Evolutionary conservation across 1,140 invertebrate species (phyloP).

Genomic region (Cecropterus lyciades): DNA sequence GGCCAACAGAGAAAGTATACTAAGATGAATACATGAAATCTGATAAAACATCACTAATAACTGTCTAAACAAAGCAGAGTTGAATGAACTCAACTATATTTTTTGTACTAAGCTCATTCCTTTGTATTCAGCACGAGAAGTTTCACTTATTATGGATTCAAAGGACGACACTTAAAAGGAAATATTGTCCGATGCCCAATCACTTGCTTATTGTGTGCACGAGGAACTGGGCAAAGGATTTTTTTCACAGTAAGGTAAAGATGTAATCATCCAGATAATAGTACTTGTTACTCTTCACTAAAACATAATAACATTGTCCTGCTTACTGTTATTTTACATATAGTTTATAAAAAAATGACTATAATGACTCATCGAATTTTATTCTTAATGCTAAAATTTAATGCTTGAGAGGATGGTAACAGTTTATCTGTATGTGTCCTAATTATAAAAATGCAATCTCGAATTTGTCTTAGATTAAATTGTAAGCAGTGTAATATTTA

Average conservation of each 20-base stretch:
- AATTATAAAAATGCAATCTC: background rate
- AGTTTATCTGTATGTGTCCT: too few relatives aligned
- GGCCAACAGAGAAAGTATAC: constrained; percentile 2
- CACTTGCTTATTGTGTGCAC: constrained; percentile 55
- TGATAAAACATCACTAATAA: constrained; percentile 34
- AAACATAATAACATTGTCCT: background rate
- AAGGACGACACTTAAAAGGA: constrained; percentile 79
- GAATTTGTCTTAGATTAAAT: too few relatives aligned
- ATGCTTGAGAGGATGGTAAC: too few relatives aligned
- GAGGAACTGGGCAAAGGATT: constrained; percentile 26
- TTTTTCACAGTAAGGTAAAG: background rate
- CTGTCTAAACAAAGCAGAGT: constrained; percentile 52
- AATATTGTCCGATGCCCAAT: constrained; percentile 70
- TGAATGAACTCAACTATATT: constrained; percentile 66
- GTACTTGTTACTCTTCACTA: background rate
- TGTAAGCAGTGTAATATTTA: constrained; percentile 1
- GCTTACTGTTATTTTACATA: too few relatives aligned
- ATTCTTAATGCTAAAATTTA: too few relatives aligned
- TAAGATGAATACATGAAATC: constrained; percentile 6
- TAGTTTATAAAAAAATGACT: too few relatives aligned
- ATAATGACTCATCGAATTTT: too few relatives aligned
- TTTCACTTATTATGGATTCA: constrained; percentile 79
- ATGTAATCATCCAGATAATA: background rate
- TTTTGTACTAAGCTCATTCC: constrained; percentile 52
- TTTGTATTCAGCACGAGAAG: constrained; percentile 75